phyloP scores from a whole-genome alignment of 1,140 invertebrate genomes.

The Hormaphis cornu region DNA sequence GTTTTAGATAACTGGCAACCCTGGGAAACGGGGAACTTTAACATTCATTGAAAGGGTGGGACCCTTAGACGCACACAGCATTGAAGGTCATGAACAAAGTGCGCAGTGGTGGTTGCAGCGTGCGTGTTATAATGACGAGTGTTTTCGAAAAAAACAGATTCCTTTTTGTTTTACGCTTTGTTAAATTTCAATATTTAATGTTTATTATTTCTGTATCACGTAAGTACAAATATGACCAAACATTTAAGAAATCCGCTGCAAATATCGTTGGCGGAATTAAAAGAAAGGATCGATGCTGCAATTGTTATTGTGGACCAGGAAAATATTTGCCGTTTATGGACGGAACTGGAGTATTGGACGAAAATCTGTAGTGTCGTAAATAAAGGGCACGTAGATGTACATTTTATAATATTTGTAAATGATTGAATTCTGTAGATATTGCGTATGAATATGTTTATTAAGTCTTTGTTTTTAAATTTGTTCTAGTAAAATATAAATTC shows the following conservation, averaged over 20 bases:
- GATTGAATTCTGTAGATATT: too few species aligned
- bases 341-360: neutral
- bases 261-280: neutral
- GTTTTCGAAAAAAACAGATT: neutral
- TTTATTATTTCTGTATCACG: neutral
- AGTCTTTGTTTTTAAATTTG: too few species aligned
- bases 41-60: neutral
- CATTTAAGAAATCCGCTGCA: neutral
- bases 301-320: neutral
- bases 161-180: neutral
- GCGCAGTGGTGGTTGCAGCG: neutral
- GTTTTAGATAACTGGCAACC: constrained; percentile 9
- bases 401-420: neutral
- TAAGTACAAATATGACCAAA: neutral
- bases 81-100: neutral
- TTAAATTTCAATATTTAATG: neutral
- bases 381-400: neutral
- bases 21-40: neutral
- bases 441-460: too few species aligned
- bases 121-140: neutral
- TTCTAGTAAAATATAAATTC: too few species aligned
- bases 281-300: constrained; percentile 4
- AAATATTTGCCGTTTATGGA: neutral
- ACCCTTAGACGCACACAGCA: neutral
- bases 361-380: neutral